A percentile compares a stretch with the other conserved stretches of the same genome.
These are phyloP conservation scores for Tringa solitaria DNA, from an alignment of 2,113 vertebrate species.

Conservation along the genomic window DNA sequence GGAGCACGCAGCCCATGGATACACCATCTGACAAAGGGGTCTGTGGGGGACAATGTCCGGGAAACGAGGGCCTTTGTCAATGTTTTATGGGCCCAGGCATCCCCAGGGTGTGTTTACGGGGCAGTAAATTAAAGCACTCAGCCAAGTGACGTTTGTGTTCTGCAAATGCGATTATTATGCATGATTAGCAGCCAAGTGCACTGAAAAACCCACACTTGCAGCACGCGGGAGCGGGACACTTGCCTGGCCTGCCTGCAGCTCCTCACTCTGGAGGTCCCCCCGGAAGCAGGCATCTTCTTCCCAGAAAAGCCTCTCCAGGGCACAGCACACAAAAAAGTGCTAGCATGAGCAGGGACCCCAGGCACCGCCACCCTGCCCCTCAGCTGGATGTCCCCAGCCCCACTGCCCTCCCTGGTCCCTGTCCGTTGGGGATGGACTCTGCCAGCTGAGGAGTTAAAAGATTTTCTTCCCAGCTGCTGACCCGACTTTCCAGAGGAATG, in stretches of 20 bases:
- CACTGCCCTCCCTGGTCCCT: rapidly evolving
- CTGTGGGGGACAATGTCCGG: background rate
- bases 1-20: background rate
- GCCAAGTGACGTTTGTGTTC: slow-evolving; percentile 71
- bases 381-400: rapidly evolving
- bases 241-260: background rate
- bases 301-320: background rate
- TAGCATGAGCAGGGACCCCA: rapidly evolving
- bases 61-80: slow-evolving; percentile 41
- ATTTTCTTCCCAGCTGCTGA: slow-evolving; percentile 35
- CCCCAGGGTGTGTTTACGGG: slow-evolving; percentile 63
- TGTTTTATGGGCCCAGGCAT: slow-evolving; percentile 58
- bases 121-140: slow-evolving; percentile 71
- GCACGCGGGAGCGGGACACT: background rate
- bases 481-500: slow-evolving; percentile 54
- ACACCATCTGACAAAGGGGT: background rate
- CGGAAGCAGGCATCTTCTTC: background rate
- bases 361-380: background rate
- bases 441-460: background rate
- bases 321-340: background rate
- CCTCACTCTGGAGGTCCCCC: rapidly evolving
- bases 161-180: slow-evolving; percentile 72
- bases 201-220: slow-evolving; percentile 51
- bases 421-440: rapidly evolving
- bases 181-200: slow-evolving; percentile 70